These are phyloP conservation scores for Tipula confusa DNA, from an alignment of 2,888 invertebrate species.

Conservation along the genomic window DNA sequence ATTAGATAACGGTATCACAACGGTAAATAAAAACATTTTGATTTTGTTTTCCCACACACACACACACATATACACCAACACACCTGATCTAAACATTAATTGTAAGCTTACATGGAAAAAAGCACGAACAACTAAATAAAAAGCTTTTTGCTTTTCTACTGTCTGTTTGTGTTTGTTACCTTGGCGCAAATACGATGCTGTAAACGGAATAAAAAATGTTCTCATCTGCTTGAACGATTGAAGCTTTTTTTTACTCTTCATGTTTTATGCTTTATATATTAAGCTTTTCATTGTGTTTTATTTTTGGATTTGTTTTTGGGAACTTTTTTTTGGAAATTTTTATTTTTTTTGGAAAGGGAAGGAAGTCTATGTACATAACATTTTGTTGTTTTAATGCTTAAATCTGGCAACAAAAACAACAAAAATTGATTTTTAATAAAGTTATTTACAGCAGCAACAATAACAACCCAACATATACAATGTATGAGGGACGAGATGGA, in stretches of 20 bases:
- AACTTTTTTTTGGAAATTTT: too few relatives aligned
- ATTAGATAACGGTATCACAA: not conserved
- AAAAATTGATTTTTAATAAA: conserved; percentile 15
- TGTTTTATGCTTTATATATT: not conserved
- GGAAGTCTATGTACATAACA: not conserved
- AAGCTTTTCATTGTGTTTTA: not conserved
- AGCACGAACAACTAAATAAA: not conserved
- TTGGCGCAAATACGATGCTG: not conserved
- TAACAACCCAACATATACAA: not conserved
- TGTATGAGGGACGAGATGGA: not conserved
- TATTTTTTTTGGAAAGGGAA: not conserved
- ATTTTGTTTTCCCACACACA: not conserved
- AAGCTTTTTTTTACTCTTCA: not conserved
- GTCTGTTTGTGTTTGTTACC: not conserved
- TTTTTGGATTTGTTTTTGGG: not conserved
- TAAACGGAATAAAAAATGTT: not conserved
- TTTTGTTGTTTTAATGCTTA: not conserved
- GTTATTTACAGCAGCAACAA: not conserved
- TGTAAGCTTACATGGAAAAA: not conserved
- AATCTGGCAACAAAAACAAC: not conserved
- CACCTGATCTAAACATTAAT: not conserved
- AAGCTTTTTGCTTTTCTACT: not conserved
- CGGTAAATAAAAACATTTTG: not conserved
- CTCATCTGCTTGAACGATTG: not conserved
- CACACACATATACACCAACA: not conserved